A percentile compares a stretch with the other conserved stretches of the same genome.
Evolutionary conservation across 2,797 vertebrate species (phyloP).

Genomic region (Eospalax fontanierii): DNA sequence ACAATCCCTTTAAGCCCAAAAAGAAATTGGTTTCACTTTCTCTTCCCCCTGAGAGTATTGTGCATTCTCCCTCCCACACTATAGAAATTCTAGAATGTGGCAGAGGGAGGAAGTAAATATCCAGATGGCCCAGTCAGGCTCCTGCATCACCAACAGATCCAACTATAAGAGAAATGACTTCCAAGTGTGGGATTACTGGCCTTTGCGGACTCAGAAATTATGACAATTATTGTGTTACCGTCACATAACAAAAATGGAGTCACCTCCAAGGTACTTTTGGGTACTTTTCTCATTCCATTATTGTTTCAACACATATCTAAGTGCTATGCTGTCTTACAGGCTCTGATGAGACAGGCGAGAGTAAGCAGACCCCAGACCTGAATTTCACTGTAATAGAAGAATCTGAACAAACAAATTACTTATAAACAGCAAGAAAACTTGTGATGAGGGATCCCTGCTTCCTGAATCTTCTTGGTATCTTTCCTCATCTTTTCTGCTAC

Average conservation of each 20-base stretch:
- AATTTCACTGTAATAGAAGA: not conserved
- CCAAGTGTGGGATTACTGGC: not conserved
- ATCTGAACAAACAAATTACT: not conserved
- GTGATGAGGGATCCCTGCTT: not conserved
- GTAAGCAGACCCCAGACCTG: not conserved
- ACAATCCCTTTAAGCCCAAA: conserved; percentile 29
- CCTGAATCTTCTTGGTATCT: too few species aligned
- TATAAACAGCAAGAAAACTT: not conserved
- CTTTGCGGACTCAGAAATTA: conserved; percentile 22
- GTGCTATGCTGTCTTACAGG: not conserved
- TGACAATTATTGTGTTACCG: conserved; percentile 30
- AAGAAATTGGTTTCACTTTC: conserved; percentile 20
- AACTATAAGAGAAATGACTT: not conserved
- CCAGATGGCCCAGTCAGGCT: not conserved
- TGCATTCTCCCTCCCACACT: not conserved
- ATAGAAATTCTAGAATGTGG: not conserved
- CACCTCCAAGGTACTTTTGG: not conserved
- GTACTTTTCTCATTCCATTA: not conserved
- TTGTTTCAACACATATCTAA: not conserved
- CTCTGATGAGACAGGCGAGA: not conserved
- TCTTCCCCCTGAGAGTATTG: not conserved
- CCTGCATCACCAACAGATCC: not conserved
- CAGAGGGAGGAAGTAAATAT: not conserved
- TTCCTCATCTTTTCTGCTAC: too few species aligned
- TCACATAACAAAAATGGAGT: not conserved